These are phyloP conservation scores for Sitophilus oryzae DNA, from an alignment of 1,140 invertebrate genomes.

Conservation along the genomic window DNA sequence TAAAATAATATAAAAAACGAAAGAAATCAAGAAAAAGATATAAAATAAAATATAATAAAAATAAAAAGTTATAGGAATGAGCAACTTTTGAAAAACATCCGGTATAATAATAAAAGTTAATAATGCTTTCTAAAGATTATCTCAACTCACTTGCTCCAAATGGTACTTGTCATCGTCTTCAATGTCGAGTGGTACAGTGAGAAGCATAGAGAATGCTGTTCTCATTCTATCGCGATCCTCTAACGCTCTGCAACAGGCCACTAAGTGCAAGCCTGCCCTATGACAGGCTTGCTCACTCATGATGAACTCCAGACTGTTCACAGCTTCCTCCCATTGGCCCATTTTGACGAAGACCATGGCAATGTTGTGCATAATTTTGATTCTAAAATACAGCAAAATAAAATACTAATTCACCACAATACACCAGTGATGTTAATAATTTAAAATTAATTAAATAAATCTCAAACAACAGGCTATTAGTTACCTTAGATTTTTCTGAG, in stretches of 20 bases:
- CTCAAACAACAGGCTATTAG: conserved; percentile 5
- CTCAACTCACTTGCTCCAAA: conserved; percentile 35
- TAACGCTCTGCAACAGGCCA: conserved; percentile 89
- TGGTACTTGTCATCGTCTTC: conserved; percentile 78
- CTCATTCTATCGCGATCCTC: conserved; percentile 94
- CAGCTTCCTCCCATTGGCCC: conserved; percentile 93
- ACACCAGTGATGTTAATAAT: no score
- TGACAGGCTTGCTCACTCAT: conserved; percentile 92
- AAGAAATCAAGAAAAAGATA: not conserved
- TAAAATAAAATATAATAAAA: no score
- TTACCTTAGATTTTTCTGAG: conserved; percentile 85
- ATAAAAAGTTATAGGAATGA: no score
- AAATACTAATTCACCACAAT: no score
- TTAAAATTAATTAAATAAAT: not conserved
- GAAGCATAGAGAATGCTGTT: conserved; percentile 80
- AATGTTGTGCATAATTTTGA: conserved; percentile 98
- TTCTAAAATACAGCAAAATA: conserved; percentile 56
- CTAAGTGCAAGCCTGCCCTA: conserved; percentile 76
- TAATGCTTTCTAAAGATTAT: no score
- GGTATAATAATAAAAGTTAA: no score
- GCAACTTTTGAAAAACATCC: no score
- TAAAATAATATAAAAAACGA: conserved; percentile 31
- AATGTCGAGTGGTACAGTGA: conserved; percentile 79
- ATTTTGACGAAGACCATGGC: conserved; percentile 92
- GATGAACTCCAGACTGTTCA: conserved; percentile 95